Evolutionary conservation across 1,140 invertebrate species (phyloP).

Genomic region (Aphelenchoides fujianensis): DNA sequence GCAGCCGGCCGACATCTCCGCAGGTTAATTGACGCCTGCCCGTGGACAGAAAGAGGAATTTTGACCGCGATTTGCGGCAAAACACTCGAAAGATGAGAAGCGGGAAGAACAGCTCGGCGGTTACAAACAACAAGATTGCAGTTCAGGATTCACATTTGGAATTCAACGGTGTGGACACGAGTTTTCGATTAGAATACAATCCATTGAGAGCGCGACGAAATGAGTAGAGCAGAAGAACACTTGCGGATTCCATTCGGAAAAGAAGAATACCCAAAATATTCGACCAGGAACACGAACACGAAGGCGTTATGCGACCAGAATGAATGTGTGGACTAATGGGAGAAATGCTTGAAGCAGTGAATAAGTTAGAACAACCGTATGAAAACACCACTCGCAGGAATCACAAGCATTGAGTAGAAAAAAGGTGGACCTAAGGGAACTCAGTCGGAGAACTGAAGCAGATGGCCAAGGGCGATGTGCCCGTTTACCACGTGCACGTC

Average conservation of each 20-base stretch:
- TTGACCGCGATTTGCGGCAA: neutral
- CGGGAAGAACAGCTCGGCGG: too few relatives aligned
- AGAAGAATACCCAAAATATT: neutral
- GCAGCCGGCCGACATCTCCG: too few relatives aligned
- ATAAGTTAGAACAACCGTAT: neutral
- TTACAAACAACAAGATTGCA: too few relatives aligned
- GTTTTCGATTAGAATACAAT: neutral
- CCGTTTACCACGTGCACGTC: constrained; percentile 14
- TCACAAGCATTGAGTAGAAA: too few relatives aligned
- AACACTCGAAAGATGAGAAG: too few relatives aligned
- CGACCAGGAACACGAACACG: neutral
- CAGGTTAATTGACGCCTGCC: too few relatives aligned
- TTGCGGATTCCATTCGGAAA: neutral
- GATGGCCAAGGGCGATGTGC: neutral
- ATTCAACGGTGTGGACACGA: too few relatives aligned
- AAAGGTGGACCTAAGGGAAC: too few relatives aligned
- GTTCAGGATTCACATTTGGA: too few relatives aligned
- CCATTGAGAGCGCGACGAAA: neutral
- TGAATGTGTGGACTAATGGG: too few relatives aligned
- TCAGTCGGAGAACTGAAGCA: neutral
- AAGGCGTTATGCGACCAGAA: neutral
- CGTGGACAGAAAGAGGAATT: too few relatives aligned
- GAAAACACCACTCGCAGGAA: neutral
- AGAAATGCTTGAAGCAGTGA: neutral
- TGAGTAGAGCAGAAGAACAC: neutral